Conservation (phyloP, 2,888 invertebrate genomes). For the Scaptomyza polygonia region DNA sequence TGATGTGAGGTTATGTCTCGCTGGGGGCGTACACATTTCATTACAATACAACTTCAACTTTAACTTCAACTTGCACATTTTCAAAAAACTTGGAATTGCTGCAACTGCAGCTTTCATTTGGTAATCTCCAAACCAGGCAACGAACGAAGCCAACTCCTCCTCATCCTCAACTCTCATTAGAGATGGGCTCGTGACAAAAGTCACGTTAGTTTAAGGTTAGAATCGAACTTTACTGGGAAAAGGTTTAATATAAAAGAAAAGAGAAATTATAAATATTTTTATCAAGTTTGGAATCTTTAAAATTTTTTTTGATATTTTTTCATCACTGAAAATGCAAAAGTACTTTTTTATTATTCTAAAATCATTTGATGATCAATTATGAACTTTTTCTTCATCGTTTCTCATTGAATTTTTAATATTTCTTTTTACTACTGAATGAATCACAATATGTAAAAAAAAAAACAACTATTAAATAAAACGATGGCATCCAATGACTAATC, state of each 20-base stretch:
- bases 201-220: conserved; percentile 4
- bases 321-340: too few relatives aligned
- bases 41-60: conserved; percentile 21
- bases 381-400: too few relatives aligned
- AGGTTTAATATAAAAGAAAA: too few relatives aligned
- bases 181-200: conserved; percentile 43
- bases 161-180: conserved; percentile 31
- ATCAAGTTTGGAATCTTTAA: too few relatives aligned
- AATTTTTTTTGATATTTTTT: too few relatives aligned
- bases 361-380: background rate
- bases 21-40: conserved; percentile 40
- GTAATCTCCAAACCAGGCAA: conserved; percentile 11
- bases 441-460: background rate
- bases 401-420: too few relatives aligned
- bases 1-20: conserved; percentile 25
- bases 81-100: background rate
- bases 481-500: background rate
- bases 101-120: conserved; percentile 10
- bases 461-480: too few relatives aligned
- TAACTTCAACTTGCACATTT: conserved; percentile 20
- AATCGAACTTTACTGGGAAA: background rate
- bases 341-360: too few relatives aligned
- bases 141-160: conserved; percentile 5
- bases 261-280: too few relatives aligned
- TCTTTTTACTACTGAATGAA: background rate